phyloP scores from a whole-genome alignment of 92 coral and sea anemone genomes.

The Parazoanthus swiftii region DNA sequence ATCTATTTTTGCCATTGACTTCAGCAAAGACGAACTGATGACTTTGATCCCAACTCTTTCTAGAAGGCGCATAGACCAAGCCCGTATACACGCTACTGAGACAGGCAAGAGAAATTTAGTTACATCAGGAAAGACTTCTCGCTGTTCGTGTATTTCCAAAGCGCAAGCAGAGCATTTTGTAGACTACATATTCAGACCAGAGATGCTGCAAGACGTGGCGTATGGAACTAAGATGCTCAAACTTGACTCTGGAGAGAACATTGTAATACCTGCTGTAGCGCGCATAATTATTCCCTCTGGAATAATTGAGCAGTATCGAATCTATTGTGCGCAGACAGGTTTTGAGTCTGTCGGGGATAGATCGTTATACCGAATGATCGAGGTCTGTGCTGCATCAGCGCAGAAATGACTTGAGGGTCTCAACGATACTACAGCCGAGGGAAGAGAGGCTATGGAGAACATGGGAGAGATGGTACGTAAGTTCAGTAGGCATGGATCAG shows the following conservation, averaged over 20 bases:
- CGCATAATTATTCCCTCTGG: constrained; percentile 55
- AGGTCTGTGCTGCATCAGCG: constrained; percentile 54
- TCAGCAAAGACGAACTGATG: constrained; percentile 45
- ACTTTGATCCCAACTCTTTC: too few species aligned
- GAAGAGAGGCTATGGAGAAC: constrained; percentile 46
- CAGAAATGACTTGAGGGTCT: constrained; percentile 63
- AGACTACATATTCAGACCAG: constrained; percentile 47
- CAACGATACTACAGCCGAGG: constrained; percentile 57
- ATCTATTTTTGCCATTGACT: constrained; percentile 56
- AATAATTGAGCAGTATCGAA: constrained; percentile 49
- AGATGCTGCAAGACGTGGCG: constrained; percentile 40
- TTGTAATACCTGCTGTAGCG: constrained; percentile 59
- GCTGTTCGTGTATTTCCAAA: not conserved
- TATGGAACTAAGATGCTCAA: constrained; percentile 49
- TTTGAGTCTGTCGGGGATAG: constrained; percentile 53
- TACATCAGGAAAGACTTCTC: not conserved
- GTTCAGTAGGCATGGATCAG: constrained; percentile 32
- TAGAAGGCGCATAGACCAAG: constrained; percentile 60
- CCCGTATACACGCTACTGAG: constrained; percentile 31
- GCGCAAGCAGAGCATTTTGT: constrained; percentile 50
- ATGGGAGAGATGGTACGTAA: constrained; percentile 30
- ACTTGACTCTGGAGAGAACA: constrained; percentile 61
- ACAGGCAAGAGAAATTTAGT: not conserved
- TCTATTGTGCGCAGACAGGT: constrained; percentile 42
- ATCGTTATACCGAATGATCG: constrained; percentile 49